Evolutionary conservation across 92 coral and sea anemone genomes (phyloP).

Genomic region (Plumapathes pennacea): DNA sequence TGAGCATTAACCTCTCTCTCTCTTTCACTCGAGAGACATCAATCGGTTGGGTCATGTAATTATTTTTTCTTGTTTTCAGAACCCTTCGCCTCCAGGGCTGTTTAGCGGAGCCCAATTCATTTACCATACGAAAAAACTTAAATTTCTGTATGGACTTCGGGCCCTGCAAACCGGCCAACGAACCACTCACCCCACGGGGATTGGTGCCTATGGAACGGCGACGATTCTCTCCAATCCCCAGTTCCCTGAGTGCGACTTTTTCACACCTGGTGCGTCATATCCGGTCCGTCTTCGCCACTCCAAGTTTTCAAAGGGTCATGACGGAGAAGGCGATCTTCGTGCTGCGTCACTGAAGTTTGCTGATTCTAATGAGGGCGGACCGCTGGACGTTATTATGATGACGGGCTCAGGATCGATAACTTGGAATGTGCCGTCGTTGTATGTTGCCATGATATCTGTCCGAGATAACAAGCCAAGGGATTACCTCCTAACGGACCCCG

Average conservation of each 20-base stretch:
- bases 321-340: conserved; percentile 24
- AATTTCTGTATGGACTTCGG: conserved; percentile 14
- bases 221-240: conserved; percentile 42
- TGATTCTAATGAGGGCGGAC: conserved; percentile 25
- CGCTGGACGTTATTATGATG: conserved; percentile 32
- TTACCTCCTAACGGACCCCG: conserved; percentile 10
- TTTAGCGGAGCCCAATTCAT: not conserved
- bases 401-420: conserved; percentile 24
- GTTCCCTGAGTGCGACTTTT: conserved; percentile 43
- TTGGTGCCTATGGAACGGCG: conserved; percentile 43
- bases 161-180: conserved; percentile 10
- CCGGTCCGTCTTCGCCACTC: conserved; percentile 56
- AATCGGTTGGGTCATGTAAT: no score
- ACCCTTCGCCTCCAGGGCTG: conserved; percentile 2
- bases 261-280: conserved; percentile 33
- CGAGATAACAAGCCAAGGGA: not conserved
- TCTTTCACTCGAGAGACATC: no score
- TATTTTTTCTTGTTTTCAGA: not conserved
- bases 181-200: conserved; percentile 30
- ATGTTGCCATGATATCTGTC: conserved; percentile 8
- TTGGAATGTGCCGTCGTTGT: conserved; percentile 18
- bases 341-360: conserved; percentile 43
- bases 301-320: conserved; percentile 14
- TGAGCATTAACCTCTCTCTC: no score
- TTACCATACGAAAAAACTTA: conserved; percentile 19